These are phyloP conservation scores for Graptemys geographica DNA, from an alignment of 2,797 vertebrate genomes.

Conservation along the genomic window DNA sequence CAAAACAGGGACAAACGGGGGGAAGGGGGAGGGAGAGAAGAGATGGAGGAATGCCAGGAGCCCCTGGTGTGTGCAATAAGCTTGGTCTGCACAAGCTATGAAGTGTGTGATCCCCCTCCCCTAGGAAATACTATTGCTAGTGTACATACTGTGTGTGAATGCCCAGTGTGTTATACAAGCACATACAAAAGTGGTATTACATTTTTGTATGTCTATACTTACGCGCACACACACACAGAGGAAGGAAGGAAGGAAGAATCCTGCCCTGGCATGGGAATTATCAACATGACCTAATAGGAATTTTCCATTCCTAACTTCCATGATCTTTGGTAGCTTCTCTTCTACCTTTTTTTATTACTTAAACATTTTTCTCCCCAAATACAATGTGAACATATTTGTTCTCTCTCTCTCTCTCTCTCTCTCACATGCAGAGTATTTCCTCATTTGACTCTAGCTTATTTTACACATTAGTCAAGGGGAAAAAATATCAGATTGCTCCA, in stretches of 20 bases:
- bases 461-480: background rate
- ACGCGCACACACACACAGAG: background rate
- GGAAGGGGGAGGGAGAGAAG: background rate
- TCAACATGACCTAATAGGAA: background rate
- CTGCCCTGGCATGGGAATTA: background rate
- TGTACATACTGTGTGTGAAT: background rate
- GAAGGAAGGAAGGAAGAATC: background rate
- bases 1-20: background rate
- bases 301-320: background rate
- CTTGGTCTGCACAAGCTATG: background rate
- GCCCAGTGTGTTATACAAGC: background rate
- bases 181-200: background rate
- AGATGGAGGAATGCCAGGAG: background rate
- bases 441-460: slow-evolving; percentile 48
- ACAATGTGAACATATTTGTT: too few species aligned
- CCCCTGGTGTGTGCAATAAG: background rate
- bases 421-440: too few species aligned
- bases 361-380: too few species aligned
- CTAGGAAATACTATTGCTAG: background rate
- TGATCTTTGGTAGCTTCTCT: background rate
- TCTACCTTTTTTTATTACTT: background rate
- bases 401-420: too few species aligned
- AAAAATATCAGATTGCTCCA: background rate
- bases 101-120: too few species aligned
- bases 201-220: background rate